phyloP scores from a whole-genome alignment of 1,140 invertebrate species.

The Eciton burchellii region DNA sequence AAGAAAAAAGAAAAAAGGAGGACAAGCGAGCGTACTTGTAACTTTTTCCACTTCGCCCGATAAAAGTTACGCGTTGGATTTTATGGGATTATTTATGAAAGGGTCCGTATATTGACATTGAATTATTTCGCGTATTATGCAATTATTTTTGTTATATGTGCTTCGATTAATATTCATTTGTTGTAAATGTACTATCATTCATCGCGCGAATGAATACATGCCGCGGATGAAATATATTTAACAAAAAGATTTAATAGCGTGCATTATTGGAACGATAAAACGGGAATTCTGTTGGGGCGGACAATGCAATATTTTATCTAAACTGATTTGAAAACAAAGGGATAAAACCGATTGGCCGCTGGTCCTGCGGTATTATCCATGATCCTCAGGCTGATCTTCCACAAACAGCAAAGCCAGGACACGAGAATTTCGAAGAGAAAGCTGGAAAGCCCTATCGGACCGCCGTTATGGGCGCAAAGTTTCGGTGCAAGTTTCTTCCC shows the following conservation, averaged over 20 bases:
- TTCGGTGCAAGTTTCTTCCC: constrained; percentile 75
- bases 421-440: constrained; percentile 72
- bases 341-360: constrained; percentile 62
- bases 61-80: constrained; percentile 14
- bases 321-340: constrained; percentile 59
- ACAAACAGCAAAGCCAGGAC: constrained; percentile 68
- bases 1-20: neutral
- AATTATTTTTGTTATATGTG: constrained; percentile 21
- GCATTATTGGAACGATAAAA: constrained; percentile 35
- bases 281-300: constrained; percentile 16
- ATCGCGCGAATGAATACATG: constrained; percentile 8
- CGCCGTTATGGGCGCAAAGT: constrained; percentile 79
- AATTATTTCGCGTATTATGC: constrained; percentile 21
- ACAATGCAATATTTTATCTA: constrained; percentile 51
- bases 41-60: neutral
- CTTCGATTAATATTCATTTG: constrained; percentile 36
- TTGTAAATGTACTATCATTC: constrained; percentile 25
- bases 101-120: constrained; percentile 8
- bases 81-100: constrained; percentile 35
- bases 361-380: constrained; percentile 67
- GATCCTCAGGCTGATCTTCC: constrained; percentile 74
- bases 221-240: constrained; percentile 31
- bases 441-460: constrained; percentile 72
- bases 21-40: neutral
- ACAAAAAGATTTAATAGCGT: constrained; percentile 56